Percentiles rank a stretch among this genome's conserved stretches.
These are phyloP conservation scores for Engraulis encrasicolus DNA, from an alignment of 2,113 vertebrate genomes.

Conservation along the genomic window DNA sequence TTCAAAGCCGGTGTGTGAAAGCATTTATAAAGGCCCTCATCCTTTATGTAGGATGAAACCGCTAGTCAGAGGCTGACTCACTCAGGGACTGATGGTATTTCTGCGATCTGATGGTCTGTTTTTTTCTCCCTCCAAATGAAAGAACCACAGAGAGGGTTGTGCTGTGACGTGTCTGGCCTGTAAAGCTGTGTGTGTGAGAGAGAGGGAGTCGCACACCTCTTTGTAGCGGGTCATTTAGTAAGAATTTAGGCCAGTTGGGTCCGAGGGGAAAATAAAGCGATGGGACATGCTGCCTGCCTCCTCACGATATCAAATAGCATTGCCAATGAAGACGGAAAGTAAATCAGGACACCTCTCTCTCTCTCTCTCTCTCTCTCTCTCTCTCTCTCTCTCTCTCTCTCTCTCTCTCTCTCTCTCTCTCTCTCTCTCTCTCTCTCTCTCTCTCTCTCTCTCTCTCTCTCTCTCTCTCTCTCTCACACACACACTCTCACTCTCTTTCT, in stretches of 20 bases:
- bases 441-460: background rate
- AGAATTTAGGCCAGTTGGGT: background rate
- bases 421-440: background rate
- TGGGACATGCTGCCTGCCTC: conserved; percentile 4
- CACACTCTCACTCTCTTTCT: background rate
- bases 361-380: background rate
- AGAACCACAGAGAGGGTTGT: background rate
- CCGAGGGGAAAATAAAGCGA: background rate
- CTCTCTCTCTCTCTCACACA: background rate
- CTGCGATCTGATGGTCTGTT: background rate
- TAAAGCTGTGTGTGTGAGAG: background rate
- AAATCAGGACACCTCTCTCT: background rate
- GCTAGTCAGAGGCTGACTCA: background rate
- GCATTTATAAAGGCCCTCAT: background rate
- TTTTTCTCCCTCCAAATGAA: background rate
- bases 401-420: background rate
- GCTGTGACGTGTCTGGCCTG: background rate
- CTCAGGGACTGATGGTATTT: background rate
- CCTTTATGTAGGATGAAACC: background rate
- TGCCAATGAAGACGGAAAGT: background rate
- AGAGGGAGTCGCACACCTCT: background rate
- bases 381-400: background rate
- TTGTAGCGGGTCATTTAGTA: conserved; percentile 15
- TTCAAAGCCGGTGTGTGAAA: too few species aligned
- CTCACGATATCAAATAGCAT: conserved; percentile 5